Percentiles rank a stretch among this genome's conserved stretches.
Evolutionary conservation across 92 coral and sea anemone genomes (phyloP).

Genomic region (Blastomussa wellsi): DNA sequence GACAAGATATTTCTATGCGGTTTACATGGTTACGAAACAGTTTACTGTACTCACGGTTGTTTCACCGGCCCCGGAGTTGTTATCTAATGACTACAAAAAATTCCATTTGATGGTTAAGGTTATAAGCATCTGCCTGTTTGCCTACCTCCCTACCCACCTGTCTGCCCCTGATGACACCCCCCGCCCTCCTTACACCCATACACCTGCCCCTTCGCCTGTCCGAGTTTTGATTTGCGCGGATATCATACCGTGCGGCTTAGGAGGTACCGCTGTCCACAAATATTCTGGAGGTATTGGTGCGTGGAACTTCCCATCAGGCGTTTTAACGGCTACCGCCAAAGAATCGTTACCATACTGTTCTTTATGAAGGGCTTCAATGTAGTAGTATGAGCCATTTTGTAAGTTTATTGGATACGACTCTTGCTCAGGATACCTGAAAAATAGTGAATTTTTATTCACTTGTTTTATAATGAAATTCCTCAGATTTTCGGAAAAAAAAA

Average conservation of each 20-base stretch:
- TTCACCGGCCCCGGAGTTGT: too few species aligned
- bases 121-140: background rate
- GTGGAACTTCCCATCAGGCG: slow-evolving; percentile 43
- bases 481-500: too few species aligned
- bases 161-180: too few species aligned
- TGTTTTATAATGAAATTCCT: too few species aligned
- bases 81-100: too few species aligned
- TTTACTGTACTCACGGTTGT: too few species aligned
- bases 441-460: too few species aligned
- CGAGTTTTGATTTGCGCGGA: background rate
- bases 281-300: slow-evolving; percentile 78
- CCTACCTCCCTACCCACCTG: background rate
- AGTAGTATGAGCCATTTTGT: slow-evolving; percentile 66
- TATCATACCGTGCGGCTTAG: slow-evolving; percentile 35
- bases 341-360: slow-evolving; percentile 80
- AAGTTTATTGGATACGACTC: slow-evolving; percentile 64
- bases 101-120: too few species aligned
- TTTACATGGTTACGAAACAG: too few species aligned
- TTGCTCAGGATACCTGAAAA: slow-evolving; percentile 70
- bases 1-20: too few species aligned
- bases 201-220: background rate
- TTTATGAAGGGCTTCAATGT: slow-evolving; percentile 81
- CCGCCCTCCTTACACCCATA: background rate
- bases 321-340: slow-evolving; percentile 60
- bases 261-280: slow-evolving; percentile 68